Conservation (phyloP, 2,113 vertebrate species). For the Polyodon spathula region DNA sequence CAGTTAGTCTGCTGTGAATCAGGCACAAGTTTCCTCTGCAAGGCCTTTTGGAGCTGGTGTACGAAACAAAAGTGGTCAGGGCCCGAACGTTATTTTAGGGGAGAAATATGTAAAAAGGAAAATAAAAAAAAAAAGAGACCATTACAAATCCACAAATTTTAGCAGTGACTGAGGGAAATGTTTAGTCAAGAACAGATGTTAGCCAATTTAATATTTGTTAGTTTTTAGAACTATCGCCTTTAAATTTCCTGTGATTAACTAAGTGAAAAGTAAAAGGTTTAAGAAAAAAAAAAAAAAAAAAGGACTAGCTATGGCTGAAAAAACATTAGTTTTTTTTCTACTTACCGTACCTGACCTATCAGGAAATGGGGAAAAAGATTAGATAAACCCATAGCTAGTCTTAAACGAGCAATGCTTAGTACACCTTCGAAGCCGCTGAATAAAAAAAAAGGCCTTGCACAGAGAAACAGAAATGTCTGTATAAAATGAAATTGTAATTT, state of each 20-base stretch:
- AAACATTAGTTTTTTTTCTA: constrained; percentile 20
- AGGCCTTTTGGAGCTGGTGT: constrained; percentile 60
- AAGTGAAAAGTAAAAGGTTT: too few relatives aligned
- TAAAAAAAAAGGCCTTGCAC: constrained; percentile 69
- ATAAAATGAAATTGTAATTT: constrained; percentile 40
- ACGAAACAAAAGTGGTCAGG: constrained; percentile 43
- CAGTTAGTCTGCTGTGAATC: constrained; percentile 47
- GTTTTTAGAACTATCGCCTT: not conserved
- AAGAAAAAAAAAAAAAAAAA: too few relatives aligned
- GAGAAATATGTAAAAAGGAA: too few relatives aligned
- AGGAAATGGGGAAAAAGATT: constrained; percentile 29
- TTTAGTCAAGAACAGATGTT: not conserved
- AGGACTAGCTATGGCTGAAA: too few relatives aligned
- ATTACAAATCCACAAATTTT: not conserved
- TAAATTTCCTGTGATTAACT: not conserved
- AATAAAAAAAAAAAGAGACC: not conserved
- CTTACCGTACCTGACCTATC: constrained; percentile 47
- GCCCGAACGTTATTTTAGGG: constrained; percentile 3
- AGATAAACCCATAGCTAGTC: constrained; percentile 65
- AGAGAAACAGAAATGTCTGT: constrained; percentile 61
- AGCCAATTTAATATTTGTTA: constrained; percentile 10
- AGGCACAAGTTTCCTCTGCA: constrained; percentile 67
- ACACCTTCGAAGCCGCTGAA: constrained; percentile 47
- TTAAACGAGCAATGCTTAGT: constrained; percentile 52
- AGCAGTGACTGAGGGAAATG: constrained; percentile 1